Percentiles rank a stretch among this genome's conserved stretches.
phyloP scores from a whole-genome alignment of 2,797 vertebrate genomes.

The Ptychobarbus kaznakovi region DNA sequence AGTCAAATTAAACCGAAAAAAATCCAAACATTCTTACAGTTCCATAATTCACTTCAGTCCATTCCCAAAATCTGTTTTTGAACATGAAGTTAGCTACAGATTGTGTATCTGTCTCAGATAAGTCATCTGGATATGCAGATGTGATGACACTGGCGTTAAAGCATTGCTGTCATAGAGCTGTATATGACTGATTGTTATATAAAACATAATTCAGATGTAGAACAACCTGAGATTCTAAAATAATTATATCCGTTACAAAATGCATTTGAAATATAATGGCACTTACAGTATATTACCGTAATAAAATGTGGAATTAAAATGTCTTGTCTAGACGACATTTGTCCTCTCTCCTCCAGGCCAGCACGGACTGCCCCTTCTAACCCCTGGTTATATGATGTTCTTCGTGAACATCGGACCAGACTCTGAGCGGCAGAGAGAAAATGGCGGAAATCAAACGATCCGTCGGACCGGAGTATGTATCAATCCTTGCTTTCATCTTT shows the following conservation, averaged over 20 bases:
- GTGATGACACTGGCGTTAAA: neutral
- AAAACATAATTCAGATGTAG: neutral
- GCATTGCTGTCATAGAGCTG: neutral
- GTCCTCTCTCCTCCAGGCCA: too few relatives aligned
- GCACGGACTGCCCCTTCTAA: too few relatives aligned
- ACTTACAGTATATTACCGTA: neutral
- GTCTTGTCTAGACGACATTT: too few relatives aligned
- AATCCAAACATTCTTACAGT: neutral
- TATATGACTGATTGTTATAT: neutral
- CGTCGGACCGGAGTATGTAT: too few relatives aligned
- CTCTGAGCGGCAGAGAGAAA: too few relatives aligned
- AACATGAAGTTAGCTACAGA: neutral
- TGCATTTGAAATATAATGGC: neutral
- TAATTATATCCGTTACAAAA: neutral
- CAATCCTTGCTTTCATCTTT: too few relatives aligned
- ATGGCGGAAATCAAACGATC: too few relatives aligned
- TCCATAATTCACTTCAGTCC: neutral
- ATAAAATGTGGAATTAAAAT: neutral
- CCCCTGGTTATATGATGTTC: too few relatives aligned
- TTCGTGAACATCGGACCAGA: too few relatives aligned
- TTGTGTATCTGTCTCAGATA: neutral
- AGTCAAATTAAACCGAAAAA: neutral
- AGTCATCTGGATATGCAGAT: neutral
- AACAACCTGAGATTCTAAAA: neutral
- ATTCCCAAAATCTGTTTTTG: neutral